Evolutionary conservation across 2,888 invertebrate species (phyloP), one percentile per base, ranked within the genome.

Genomic region (Macrosiphum euphorbiae): DNA sequence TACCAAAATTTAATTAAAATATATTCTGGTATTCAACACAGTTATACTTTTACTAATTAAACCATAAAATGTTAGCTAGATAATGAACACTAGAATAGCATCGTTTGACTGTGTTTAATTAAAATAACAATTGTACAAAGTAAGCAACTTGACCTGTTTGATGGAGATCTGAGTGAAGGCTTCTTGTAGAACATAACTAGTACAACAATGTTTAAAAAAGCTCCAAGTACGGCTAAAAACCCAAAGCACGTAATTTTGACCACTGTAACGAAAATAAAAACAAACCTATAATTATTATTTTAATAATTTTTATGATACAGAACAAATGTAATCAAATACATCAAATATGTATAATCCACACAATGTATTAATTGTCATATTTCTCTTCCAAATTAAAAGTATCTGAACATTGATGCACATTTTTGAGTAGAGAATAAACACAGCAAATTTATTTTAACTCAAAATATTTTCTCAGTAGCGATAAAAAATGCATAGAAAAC

Each of bases 111-210:
- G 41, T n/a, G 20, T 78, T 20, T 88, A 89, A 52, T 88, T 92
- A 78, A 89, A 52, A 55, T 16, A 91, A 89, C 61, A 52, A n/a
- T 24, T 16, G 78, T 47, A n/a, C 26, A 61, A 61, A 85, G 86
- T 50, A 88, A 88, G 47, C 55, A 41, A 94, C 88, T 55, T 85
- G 88, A 95, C 96, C 96, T 95, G 95, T 96, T 96, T 58, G 96
- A 96, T 91, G 96, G 96, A 35, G 96, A 96, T 92, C 96, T 95
- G 55, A 96, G 95, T 3, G 96, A 95, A 13, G 96, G 96, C 50
- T 96, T 95, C 89, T 96, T 95, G 94, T 96, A 96, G 95, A 96
- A 96, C 28, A 96, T 96, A 94, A 96, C 95, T 94, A 96, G 96
- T 67, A 96, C 96, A 61, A 96, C 95, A 50, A 95, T 95, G 95